A percentile compares a stretch with the other conserved stretches of the same genome.
Conservation (phyloP, 2,113 vertebrate genomes). For the Todiramphus saurophagus region DNA sequence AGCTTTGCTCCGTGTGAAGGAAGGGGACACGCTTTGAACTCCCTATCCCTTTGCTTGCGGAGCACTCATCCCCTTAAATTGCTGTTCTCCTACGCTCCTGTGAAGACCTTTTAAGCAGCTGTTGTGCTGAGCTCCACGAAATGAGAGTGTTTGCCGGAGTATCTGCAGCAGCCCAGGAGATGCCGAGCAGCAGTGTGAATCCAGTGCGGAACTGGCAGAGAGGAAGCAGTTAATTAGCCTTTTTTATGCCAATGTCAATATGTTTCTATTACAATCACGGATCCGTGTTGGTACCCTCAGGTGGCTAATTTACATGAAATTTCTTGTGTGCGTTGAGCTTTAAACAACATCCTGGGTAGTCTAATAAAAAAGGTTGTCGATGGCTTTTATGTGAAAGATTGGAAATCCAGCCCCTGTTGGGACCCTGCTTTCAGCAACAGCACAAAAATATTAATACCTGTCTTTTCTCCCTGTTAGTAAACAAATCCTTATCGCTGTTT, state of each 20-base stretch:
- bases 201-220: slow-evolving; percentile 30
- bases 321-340: slow-evolving; percentile 50
- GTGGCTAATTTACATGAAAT: slow-evolving; percentile 66
- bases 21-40: background rate
- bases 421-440: background rate
- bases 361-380: slow-evolving; percentile 11
- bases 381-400: slow-evolving; percentile 28
- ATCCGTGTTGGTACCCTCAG: slow-evolving; percentile 47
- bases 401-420: slow-evolving; percentile 22
- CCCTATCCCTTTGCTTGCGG: background rate
- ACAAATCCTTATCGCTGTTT: slow-evolving; percentile 1
- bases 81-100: background rate
- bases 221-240: slow-evolving; percentile 61
- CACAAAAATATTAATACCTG: slow-evolving; percentile 19
- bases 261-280: slow-evolving; percentile 36
- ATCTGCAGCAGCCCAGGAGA: background rate
- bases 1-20: slow-evolving; percentile 28
- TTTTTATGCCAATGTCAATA: slow-evolving; percentile 61
- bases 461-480: slow-evolving; percentile 22
- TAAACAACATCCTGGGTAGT: slow-evolving; percentile 44
- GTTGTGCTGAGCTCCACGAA: background rate
- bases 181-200: background rate
- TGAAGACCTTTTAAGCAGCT: background rate
- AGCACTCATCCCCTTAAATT: background rate
- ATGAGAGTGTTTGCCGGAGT: background rate